Evolutionary conservation across 2,113 vertebrate genomes (phyloP).

Genomic region (Centropus unirufus): DNA sequence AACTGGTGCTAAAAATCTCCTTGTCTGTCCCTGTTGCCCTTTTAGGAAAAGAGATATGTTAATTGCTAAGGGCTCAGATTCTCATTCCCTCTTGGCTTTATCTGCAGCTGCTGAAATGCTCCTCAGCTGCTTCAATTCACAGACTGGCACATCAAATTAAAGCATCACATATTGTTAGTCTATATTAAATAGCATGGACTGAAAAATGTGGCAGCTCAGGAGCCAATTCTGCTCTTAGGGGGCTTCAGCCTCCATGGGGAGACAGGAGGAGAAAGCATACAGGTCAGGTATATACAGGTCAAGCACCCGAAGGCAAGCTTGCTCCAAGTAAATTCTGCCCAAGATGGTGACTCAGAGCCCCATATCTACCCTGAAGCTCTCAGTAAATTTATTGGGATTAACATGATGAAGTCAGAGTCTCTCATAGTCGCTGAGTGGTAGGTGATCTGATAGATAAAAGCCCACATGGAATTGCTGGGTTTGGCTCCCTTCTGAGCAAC

Average conservation of each 20-base stretch:
- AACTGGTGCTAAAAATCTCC: background rate
- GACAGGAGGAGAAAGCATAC: background rate
- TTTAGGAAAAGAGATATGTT: background rate
- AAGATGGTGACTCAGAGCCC: background rate
- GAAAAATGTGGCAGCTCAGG: background rate
- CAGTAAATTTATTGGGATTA: background rate
- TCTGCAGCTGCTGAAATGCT: background rate
- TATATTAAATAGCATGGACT: background rate
- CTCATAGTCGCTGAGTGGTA: background rate
- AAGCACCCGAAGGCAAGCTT: background rate
- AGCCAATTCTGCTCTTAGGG: background rate
- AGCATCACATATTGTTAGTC: fast-evolving
- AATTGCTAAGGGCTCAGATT: background rate
- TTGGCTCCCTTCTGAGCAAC: background rate
- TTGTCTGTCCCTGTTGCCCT: background rate
- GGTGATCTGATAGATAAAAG: background rate
- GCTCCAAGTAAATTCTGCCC: background rate
- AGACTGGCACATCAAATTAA: background rate
- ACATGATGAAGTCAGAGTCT: background rate
- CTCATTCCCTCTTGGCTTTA: background rate
- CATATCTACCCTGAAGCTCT: background rate
- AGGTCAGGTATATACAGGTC: background rate
- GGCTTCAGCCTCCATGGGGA: background rate
- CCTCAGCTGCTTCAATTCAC: background rate
- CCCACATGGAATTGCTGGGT: background rate